phyloP scores from a whole-genome alignment of 2,888 invertebrate species.

The Eudemis profundana region DNA sequence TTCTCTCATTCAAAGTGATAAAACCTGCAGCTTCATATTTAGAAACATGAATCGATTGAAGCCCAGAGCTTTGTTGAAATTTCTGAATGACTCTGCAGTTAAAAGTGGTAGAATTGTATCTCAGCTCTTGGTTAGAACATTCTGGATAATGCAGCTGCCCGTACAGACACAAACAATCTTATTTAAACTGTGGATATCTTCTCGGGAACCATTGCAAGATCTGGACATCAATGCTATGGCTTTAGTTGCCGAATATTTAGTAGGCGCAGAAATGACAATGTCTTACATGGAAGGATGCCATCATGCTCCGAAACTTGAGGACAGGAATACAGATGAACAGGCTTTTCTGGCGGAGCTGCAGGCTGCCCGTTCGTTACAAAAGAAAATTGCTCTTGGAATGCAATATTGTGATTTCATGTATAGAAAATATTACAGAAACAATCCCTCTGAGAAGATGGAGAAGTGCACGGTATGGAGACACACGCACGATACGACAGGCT shows the following conservation, averaged over 20 bases:
- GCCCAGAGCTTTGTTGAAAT: background rate
- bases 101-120: conserved; percentile 5
- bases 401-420: conserved; percentile 19
- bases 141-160: conserved; percentile 28
- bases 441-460: background rate
- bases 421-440: conserved; percentile 3
- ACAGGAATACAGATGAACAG: background rate
- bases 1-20: conserved; percentile 1
- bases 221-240: conserved; percentile 6
- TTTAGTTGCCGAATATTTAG: background rate
- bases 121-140: conserved; percentile 12
- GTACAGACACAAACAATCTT: conserved; percentile 2
- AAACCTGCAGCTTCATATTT: background rate
- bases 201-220: conserved; percentile 22
- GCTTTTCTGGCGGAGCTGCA: background rate
- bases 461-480: conserved; percentile 1
- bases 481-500: background rate
- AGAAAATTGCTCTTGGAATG: conserved; percentile 17
- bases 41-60: background rate
- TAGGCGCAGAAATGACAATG: background rate
- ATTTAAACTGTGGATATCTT: background rate
- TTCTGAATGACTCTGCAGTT: background rate
- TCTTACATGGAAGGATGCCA: too few species aligned
- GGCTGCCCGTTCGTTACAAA: background rate
- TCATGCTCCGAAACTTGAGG: background rate